These are phyloP conservation scores for Esox lucius DNA, from an alignment of 2,797 vertebrate genomes.

Conservation along the genomic window DNA sequence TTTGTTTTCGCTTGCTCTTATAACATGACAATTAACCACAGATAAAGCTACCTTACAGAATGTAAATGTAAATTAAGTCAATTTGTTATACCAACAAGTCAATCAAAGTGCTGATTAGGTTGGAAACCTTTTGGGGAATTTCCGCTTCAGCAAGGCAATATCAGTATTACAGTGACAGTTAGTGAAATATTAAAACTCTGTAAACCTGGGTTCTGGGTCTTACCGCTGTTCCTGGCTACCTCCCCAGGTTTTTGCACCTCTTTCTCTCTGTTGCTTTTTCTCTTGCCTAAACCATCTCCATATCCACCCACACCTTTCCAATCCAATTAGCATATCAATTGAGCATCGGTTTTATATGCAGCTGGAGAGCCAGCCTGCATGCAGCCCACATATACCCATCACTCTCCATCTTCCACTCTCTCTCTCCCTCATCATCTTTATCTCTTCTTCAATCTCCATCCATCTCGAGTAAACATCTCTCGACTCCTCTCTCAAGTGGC, in stretches of 20 bases:
- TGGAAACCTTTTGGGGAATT: neutral
- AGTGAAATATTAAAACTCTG: conserved; percentile 41
- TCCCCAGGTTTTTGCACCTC: neutral
- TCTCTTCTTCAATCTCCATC: neutral
- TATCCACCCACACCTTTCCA: conserved; percentile 71
- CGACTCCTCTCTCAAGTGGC: conserved; percentile 9
- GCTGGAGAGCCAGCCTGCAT: conserved; percentile 46
- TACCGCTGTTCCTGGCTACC: neutral
- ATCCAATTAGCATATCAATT: conserved; percentile 78
- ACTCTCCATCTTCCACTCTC: conserved; percentile 2
- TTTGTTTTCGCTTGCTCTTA: neutral
- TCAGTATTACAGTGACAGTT: conserved; percentile 34
- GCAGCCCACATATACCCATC: conserved; percentile 51
- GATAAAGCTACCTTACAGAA: neutral
- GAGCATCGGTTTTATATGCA: conserved; percentile 51
- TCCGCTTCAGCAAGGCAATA: neutral
- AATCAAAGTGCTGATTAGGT: neutral
- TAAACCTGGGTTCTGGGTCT: conserved; percentile 34
- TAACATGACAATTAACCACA: neutral
- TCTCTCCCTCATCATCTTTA: neutral
- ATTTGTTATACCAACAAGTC: conserved; percentile 12
- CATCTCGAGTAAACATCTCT: conserved; percentile 10
- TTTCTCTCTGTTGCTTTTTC: conserved; percentile 32
- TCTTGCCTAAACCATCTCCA: conserved; percentile 64
- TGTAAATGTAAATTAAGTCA: conserved; percentile 17